Percentiles rank a stretch among this genome's conserved stretches.
These are phyloP conservation scores for Nomada lathburiana DNA, from an alignment of 2,888 invertebrate genomes.

Conservation along the genomic window DNA sequence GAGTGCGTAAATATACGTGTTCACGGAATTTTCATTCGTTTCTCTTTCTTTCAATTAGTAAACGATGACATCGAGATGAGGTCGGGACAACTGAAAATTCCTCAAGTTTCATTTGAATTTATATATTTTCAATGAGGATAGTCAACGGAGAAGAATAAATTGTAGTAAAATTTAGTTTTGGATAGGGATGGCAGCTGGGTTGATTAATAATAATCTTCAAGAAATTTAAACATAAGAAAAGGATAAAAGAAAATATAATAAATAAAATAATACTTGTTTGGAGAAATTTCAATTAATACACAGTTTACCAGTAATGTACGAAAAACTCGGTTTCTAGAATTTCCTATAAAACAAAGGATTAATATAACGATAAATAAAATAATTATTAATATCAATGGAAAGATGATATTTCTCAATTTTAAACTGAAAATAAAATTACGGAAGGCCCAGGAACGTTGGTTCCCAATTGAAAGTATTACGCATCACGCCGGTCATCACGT, in stretches of 20 bases:
- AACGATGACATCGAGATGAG: constrained; percentile 15
- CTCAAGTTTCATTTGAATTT: not conserved
- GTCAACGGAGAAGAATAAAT: not conserved
- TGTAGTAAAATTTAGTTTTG: not conserved
- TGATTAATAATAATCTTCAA: too few species aligned
- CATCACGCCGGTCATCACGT: not conserved
- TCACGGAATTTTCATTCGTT: not conserved
- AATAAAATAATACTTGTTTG: too few species aligned
- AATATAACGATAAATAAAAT: too few species aligned
- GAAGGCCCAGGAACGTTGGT: not conserved
- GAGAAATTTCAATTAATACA: too few species aligned
- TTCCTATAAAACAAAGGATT: too few species aligned
- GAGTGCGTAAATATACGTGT: constrained; percentile 12
- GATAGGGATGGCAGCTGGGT: too few species aligned
- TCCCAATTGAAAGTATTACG: not conserved
- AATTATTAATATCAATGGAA: too few species aligned
- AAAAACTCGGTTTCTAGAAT: too few species aligned
- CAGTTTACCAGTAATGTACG: too few species aligned
- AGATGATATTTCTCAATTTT: not conserved
- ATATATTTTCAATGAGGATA: not conserved
- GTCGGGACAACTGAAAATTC: not conserved
- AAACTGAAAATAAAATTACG: not conserved
- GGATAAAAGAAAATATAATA: too few species aligned
- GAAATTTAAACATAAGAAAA: too few species aligned
- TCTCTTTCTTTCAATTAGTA: not conserved